Evolutionary conservation across 2,113 vertebrate genomes (phyloP).

Genomic region (Calyptommatus sinebrachiatus): DNA sequence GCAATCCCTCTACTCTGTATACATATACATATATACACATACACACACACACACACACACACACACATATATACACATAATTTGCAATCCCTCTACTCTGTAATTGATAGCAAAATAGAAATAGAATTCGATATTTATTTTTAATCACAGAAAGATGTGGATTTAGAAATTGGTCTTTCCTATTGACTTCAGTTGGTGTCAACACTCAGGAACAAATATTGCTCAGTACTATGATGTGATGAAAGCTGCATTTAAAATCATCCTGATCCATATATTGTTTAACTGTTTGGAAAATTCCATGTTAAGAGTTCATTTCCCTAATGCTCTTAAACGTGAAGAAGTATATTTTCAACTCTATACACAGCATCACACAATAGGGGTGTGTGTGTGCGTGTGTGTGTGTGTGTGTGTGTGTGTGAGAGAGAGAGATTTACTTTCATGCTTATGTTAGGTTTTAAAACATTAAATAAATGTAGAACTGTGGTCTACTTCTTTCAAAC

Average conservation of each 20-base stretch:
- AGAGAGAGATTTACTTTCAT: not conserved
- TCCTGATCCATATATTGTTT: not conserved
- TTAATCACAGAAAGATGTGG: not conserved
- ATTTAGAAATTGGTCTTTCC: too few species aligned
- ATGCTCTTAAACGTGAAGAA: too few species aligned
- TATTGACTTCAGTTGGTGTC: not conserved
- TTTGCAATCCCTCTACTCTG: too few species aligned
- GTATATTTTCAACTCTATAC: too few species aligned
- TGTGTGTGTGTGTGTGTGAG: too few species aligned
- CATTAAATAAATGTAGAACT: not conserved
- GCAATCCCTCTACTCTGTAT: too few species aligned
- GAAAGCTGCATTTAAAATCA: not conserved
- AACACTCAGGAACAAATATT: not conserved
- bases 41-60: too few species aligned
- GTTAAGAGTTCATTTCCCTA: too few species aligned
- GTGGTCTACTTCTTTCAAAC: not conserved
- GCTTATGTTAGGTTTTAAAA: not conserved
- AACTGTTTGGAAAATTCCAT: not conserved
- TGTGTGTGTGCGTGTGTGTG: too few species aligned
- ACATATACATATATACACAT: too few species aligned
- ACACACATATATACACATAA: too few species aligned
- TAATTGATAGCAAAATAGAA: not conserved
- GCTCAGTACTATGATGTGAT: not conserved
- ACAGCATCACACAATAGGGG: not conserved
- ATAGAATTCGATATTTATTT: not conserved